Percentiles rank a stretch among this genome's conserved stretches.
Evolutionary conservation across 2,888 invertebrate genomes (phyloP).

Genomic region (Drosophila peninsularis): DNA sequence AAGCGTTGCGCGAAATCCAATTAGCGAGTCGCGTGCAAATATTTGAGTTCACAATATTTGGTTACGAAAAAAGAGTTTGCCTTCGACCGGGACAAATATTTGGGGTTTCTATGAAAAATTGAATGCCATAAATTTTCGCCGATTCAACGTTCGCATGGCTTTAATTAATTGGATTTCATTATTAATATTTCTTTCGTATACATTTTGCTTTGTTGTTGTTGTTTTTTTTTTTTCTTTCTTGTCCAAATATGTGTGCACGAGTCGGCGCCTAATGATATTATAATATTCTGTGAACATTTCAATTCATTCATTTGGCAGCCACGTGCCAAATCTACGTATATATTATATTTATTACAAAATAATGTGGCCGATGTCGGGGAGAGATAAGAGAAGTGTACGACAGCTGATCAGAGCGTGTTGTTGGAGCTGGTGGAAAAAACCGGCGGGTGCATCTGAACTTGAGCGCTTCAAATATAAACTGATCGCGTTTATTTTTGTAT

Average conservation of each 20-base stretch:
- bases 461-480: slow-evolving; percentile 16
- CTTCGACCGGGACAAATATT: slow-evolving; percentile 48
- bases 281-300: slow-evolving; percentile 58
- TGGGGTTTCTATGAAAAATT: slow-evolving; percentile 51
- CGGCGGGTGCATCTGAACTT: slow-evolving; percentile 31
- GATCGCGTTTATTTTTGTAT: slow-evolving; percentile 10
- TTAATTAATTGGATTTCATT: slow-evolving; percentile 58
- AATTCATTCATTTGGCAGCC: slow-evolving; percentile 63
- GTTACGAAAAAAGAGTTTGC: slow-evolving; percentile 27
- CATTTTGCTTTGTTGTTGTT: slow-evolving; percentile 1
- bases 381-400: slow-evolving; percentile 47
- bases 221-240: slow-evolving; percentile 11
- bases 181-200: slow-evolving; percentile 6
- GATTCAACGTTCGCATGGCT: slow-evolving; percentile 56
- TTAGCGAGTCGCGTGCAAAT: slow-evolving; percentile 38
- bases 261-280: slow-evolving; percentile 39
- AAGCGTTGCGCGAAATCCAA: slow-evolving; percentile 21
- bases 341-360: slow-evolving; percentile 46
- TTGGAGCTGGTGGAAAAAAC: slow-evolving; percentile 9
- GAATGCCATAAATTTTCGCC: slow-evolving; percentile 64
- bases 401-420: slow-evolving; percentile 27
- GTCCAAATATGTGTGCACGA: slow-evolving; percentile 44
- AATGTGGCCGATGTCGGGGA: slow-evolving; percentile 52
- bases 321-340: slow-evolving; percentile 53
- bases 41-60: slow-evolving; percentile 54